Base-by-base conservation (phyloP, 2,888 invertebrate genomes). In the Drosophila sordidula region DNA sequence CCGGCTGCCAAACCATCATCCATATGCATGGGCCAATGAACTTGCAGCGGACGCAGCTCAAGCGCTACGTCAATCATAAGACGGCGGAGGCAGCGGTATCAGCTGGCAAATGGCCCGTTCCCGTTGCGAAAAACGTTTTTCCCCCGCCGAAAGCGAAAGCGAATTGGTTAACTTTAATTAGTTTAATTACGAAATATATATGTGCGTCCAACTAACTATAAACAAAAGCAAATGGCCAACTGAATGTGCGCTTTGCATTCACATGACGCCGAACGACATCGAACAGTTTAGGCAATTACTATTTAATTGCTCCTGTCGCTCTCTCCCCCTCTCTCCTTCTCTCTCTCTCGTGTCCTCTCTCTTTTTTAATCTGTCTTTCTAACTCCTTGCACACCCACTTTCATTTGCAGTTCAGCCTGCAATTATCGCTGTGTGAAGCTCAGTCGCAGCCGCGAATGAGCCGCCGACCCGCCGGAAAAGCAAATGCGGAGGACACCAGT, bases 151-250 rank as follows among this genome's bases (percentile, higher is more conserved):
- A 81, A 87, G 87, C 87, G 89, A 85, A 85, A 85, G 88, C 72
- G 80, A 79, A 85, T 78, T 76, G 59, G 67, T 69, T 59, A 66
- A 64, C 73, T 84, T 87, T 89, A 85, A 85, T 85, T 87, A 85
- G 71, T 74, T 79, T 82, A 87, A 89, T 89, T 81, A 73, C 64
- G 42, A 71, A 55, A 64, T 41, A 52, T 41, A 51, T 18, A 22
- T 52, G 14, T 22, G 34, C 18, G 26, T 44, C 34, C 25, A 44
- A 36, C 51, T 45, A 18, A 8, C 32, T 54, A 16, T 32, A 56
- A 45, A 32, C 29, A 44, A 49, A 56, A 68, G 63, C 34, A 56
- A 71, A 18, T 66, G 54, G 52, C 61, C 70, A 57, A 44, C 56
- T 59, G 14, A 57, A 50, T 29, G 41, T 25, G 42, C 50, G 26